phyloP scores from a whole-genome alignment of 1,140 invertebrate genomes.

The Microplitis mediator region DNA sequence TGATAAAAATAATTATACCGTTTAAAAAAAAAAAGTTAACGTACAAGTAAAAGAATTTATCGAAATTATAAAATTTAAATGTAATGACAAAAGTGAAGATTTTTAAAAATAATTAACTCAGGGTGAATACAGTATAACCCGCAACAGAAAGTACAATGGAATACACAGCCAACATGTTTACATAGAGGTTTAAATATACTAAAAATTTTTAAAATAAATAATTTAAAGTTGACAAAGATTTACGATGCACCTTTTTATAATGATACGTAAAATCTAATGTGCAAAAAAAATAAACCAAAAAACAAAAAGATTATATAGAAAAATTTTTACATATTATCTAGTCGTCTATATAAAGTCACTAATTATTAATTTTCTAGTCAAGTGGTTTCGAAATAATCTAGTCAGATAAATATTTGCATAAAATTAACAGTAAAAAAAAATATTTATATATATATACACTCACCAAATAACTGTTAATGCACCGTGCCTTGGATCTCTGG shows the following conservation, averaged over 20 bases:
- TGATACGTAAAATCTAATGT: no score
- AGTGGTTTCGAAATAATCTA: neutral
- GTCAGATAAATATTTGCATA: slow-evolving; percentile 9
- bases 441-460: neutral
- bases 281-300: no score
- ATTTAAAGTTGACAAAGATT: slow-evolving; percentile 2
- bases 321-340: no score
- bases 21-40: neutral
- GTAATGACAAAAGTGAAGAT: neutral
- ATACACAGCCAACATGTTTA: slow-evolving; percentile 60
- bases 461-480: slow-evolving; percentile 46
- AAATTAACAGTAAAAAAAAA: neutral
- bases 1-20: neutral
- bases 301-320: no score
- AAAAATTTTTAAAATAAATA: slow-evolving; percentile 34
- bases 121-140: slow-evolving; percentile 59
- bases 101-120: slow-evolving; percentile 46
- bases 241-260: neutral
- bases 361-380: neutral
- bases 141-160: slow-evolving; percentile 63
- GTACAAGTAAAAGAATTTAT: neutral
- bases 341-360: no score
- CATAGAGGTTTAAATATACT: slow-evolving; percentile 53
- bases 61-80: neutral
- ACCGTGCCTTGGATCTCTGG: slow-evolving; percentile 57